Evolutionary conservation across 92 coral and sea anemone species (phyloP).

Genomic region (Scolanthus callimorphus): DNA sequence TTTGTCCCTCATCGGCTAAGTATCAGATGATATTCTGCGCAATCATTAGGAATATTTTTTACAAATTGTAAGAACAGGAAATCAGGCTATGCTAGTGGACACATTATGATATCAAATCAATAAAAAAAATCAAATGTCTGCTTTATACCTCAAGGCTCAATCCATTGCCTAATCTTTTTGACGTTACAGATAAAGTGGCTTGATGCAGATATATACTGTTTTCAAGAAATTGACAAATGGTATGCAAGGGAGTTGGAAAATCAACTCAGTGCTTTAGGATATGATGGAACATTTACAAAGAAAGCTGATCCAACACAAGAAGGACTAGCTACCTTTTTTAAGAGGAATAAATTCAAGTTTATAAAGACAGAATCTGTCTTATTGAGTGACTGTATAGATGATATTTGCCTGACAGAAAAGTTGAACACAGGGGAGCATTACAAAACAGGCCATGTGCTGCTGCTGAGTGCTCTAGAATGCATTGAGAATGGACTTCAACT

Average conservation of each 20-base stretch:
- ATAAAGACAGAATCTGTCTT: not conserved
- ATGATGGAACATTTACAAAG: not conserved
- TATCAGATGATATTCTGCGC: too few species aligned
- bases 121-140: too few species aligned
- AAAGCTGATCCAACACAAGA: not conserved
- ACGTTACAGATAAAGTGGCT: slow-evolving; percentile 23
- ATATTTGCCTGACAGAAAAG: not conserved
- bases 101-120: too few species aligned
- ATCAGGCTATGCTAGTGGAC: too few species aligned
- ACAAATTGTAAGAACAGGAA: too few species aligned
- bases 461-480: not conserved
- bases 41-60: too few species aligned
- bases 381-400: not conserved
- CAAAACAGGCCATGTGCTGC: slow-evolving; percentile 3
- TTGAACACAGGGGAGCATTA: not conserved
- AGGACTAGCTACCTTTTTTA: not conserved
- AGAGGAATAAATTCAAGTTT: not conserved
- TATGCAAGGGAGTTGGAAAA: not conserved
- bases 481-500: not conserved
- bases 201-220: slow-evolving; percentile 23
- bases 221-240: slow-evolving; percentile 22
- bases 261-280: not conserved
- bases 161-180: not conserved
- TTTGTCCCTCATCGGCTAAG: too few species aligned
- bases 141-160: too few species aligned